Evolutionary conservation across 2,888 invertebrate genomes (phyloP).

Genomic region (Trichogramma evanescens): DNA sequence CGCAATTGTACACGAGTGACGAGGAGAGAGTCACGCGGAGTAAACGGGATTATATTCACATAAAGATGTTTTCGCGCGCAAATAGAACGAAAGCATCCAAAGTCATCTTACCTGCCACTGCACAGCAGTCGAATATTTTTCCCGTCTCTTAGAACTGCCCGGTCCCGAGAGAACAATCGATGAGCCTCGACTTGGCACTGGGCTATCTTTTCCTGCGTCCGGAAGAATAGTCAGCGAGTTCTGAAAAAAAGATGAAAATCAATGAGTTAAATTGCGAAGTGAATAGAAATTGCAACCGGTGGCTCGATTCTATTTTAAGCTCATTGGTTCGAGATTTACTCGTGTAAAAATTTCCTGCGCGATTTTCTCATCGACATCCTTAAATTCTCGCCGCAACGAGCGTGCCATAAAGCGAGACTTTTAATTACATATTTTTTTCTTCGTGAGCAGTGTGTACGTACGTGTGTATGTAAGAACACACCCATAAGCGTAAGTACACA

Average conservation of each 20-base stretch:
- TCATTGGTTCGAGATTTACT: constrained; percentile 3
- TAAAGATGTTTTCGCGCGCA: no score
- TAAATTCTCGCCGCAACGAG: background rate
- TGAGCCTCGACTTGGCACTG: constrained; percentile 29
- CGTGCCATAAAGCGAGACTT: no score
- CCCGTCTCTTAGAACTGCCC: constrained; percentile 49
- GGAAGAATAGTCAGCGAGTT: constrained; percentile 52
- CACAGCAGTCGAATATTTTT: constrained; percentile 48
- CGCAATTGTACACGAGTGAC: no score
- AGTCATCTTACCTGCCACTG: constrained; percentile 48
- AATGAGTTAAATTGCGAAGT: background rate
- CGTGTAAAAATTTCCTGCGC: constrained; percentile 3
- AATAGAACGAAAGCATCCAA: no score
- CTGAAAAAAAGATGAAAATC: constrained; percentile 39
- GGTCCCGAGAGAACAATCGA: constrained; percentile 52
- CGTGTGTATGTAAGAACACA: no score
- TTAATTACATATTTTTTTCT: no score
- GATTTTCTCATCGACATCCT: background rate
- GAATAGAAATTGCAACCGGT: background rate
- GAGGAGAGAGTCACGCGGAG: no score
- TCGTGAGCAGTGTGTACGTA: no score
- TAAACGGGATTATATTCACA: no score
- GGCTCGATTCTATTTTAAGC: background rate
- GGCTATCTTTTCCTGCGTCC: constrained; percentile 44
- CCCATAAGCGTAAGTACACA: no score